A percentile compares a stretch with the other conserved stretches of the same genome.
Conservation (phyloP, 2,113 vertebrate species). For the Tenrec ecaudatus region DNA sequence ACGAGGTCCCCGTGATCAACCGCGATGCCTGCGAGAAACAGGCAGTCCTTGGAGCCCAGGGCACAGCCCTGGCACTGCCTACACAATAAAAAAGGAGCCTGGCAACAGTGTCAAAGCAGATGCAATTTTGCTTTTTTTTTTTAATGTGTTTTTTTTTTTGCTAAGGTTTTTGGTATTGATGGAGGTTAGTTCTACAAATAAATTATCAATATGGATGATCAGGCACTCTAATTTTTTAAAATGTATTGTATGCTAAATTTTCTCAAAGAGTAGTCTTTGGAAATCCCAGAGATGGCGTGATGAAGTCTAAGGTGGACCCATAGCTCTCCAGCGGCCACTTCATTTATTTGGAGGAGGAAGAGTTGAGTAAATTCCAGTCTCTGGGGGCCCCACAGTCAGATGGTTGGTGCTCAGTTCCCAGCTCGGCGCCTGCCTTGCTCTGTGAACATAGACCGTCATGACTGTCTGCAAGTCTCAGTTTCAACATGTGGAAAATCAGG, state of each 20-base stretch:
- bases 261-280: conserved; percentile 40
- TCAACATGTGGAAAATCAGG: conserved; percentile 1
- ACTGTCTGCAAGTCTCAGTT: not conserved
- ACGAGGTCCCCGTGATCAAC: conserved; percentile 71
- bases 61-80: not conserved
- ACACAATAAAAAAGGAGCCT: conserved; percentile 53
- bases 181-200: conserved; percentile 46
- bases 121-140: conserved; percentile 34
- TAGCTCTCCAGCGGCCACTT: not conserved
- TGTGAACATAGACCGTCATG: not conserved
- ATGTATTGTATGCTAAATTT: conserved; percentile 29
- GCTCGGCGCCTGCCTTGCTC: not conserved
- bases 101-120: conserved; percentile 66
- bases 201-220: conserved; percentile 54
- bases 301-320: not conserved
- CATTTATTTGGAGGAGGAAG: not conserved
- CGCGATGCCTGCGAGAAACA: conserved; percentile 62
- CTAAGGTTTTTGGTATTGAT: conserved; percentile 47
- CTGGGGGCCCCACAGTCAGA: not conserved
- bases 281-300: not conserved
- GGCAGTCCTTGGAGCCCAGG: conserved; percentile 7
- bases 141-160: conserved; percentile 40
- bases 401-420: not conserved
- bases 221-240: conserved; percentile 17
- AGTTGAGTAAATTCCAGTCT: not conserved